Evolutionary conservation across 2,113 vertebrate species (phyloP).

Genomic region (Urocolius indicus): DNA sequence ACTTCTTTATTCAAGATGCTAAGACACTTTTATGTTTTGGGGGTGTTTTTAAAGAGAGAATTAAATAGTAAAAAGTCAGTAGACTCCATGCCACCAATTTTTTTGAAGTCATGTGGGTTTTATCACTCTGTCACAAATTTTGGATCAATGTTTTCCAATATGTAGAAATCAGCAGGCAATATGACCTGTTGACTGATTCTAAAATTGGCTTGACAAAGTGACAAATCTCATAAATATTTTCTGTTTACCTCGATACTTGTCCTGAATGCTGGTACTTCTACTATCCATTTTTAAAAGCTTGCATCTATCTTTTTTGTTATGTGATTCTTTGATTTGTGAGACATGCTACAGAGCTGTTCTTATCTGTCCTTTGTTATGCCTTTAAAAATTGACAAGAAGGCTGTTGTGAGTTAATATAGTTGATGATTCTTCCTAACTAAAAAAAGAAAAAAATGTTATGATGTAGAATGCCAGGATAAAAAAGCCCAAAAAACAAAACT

Average conservation of each 20-base stretch:
- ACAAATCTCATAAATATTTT: not conserved
- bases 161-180: not conserved
- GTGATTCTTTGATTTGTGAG: not conserved
- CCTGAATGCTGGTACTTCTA: not conserved
- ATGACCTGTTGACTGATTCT: not conserved
- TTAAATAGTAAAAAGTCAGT: not conserved
- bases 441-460: not conserved
- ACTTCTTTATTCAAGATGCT: not conserved
- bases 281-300: not conserved
- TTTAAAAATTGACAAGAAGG: not conserved
- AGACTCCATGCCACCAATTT: not conserved
- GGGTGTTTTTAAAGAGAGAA: not conserved
- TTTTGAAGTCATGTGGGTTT: not conserved
- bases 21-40: not conserved
- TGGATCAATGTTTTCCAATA: not conserved
- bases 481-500: not conserved
- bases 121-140: not conserved
- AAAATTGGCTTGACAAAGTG: not conserved
- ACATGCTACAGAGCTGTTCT: not conserved
- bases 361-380: not conserved
- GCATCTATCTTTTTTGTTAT: not conserved
- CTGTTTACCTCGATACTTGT: not conserved
- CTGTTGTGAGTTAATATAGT: not conserved
- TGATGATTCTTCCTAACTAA: not conserved
- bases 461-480: not conserved